Evolutionary conservation across 2,113 vertebrate species (phyloP).

Genomic region (Pachypanchax playfairii): DNA sequence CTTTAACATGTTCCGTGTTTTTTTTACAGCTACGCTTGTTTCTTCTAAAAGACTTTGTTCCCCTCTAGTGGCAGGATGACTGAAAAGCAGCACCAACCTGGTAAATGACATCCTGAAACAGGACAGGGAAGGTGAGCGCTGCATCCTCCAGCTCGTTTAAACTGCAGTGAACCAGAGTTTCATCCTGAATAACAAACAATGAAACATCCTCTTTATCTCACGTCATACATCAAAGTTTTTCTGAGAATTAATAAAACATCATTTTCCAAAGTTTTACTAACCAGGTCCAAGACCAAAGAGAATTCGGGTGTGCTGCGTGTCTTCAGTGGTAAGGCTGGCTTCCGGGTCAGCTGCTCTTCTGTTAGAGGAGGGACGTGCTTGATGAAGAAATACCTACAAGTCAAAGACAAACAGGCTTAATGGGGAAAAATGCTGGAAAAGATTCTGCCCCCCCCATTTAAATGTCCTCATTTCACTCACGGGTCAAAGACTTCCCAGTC

Average conservation of each 20-base stretch:
- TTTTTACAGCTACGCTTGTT: no score
- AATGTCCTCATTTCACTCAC: conserved; percentile 81
- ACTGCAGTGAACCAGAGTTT: conserved; percentile 98
- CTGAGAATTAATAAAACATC: background rate
- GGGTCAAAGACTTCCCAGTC: conserved; percentile 99
- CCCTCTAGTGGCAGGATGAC: conserved; percentile 55
- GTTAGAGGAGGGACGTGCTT: conserved; percentile 97
- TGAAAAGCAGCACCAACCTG: conserved; percentile 80
- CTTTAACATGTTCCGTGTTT: no score
- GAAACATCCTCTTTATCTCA: background rate
- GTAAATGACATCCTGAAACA: conserved; percentile 99
- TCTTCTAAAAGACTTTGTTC: background rate
- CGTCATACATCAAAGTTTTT: background rate
- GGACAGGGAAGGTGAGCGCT: conserved; percentile 97
- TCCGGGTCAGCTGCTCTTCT: conserved; percentile 97
- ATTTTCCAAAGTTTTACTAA: conserved; percentile 73
- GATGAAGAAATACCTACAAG: conserved; percentile 95
- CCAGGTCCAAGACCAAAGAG: conserved; percentile 96
- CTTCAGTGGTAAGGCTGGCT: conserved; percentile 96
- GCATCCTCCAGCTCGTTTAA: conserved; percentile 98
- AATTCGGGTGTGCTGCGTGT: conserved; percentile 99
- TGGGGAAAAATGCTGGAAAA: background rate
- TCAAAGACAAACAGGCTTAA: conserved; percentile 5
- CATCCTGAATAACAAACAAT: conserved; percentile 83
- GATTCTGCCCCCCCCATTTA: no score